phyloP scores from a whole-genome alignment of 2,113 vertebrate genomes.

The Phalacrocorax carbo region DNA sequence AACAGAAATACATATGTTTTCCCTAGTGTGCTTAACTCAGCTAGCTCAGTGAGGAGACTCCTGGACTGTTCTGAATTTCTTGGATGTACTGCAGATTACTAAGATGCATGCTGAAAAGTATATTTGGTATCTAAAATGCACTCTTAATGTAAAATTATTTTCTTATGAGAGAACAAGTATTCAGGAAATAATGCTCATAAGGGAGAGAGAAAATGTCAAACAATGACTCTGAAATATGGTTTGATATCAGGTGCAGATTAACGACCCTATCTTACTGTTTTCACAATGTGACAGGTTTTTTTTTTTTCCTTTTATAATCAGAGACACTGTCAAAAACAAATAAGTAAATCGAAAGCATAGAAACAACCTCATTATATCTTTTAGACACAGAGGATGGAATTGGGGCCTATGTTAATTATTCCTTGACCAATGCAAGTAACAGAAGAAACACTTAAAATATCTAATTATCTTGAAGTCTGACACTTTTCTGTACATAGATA shows the following conservation, averaged over 20 bases:
- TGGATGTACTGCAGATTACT: background rate
- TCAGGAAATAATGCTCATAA: background rate
- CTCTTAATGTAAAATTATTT: background rate
- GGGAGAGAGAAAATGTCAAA: constrained; percentile 22
- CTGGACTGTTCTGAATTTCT: background rate
- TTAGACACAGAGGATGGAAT: background rate
- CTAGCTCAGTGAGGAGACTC: background rate
- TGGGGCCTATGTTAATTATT: background rate
- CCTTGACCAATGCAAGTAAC: background rate
- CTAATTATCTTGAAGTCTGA: background rate
- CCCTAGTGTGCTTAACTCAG: background rate
- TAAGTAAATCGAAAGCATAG: background rate
- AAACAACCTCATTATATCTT: background rate
- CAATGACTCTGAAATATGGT: constrained; percentile 1
- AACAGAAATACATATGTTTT: constrained; percentile 9
- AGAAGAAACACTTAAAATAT: background rate
- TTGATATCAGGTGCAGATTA: background rate
- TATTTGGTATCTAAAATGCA: constrained; percentile 16
- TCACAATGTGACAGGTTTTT: background rate
- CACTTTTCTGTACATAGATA: background rate
- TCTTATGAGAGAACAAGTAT: background rate
- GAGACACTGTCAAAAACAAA: background rate
- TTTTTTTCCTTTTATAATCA: background rate
- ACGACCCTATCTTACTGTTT: background rate
- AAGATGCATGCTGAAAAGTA: background rate